Evolutionary conservation across 2,113 vertebrate species (phyloP).

Genomic region (Thunnus maccoyii): DNA sequence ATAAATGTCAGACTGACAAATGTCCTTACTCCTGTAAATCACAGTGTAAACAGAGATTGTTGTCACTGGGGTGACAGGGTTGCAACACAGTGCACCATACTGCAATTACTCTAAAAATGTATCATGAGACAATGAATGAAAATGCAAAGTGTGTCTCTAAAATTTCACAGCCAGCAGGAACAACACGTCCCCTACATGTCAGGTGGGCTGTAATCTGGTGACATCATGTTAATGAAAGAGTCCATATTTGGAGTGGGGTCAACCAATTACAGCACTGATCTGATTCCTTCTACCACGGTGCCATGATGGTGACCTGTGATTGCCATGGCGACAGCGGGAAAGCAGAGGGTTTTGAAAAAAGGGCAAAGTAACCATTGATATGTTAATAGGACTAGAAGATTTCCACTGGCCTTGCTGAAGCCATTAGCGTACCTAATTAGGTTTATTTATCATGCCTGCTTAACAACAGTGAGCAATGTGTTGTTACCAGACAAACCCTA

Average conservation of each 20-base stretch:
- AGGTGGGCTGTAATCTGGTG: conserved; percentile 43
- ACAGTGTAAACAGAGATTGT: conserved; percentile 23
- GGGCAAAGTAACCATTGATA: conserved; percentile 66
- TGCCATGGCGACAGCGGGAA: conserved; percentile 53
- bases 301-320: conserved; percentile 71
- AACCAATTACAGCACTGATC: conserved; percentile 71
- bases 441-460: conserved; percentile 74
- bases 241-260: conserved; percentile 43
- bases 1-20: conserved; percentile 44
- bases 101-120: conserved; percentile 8
- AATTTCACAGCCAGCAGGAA: conserved; percentile 3
- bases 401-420: conserved; percentile 68
- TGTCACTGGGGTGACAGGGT: background rate
- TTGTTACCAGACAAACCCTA: conserved; percentile 58
- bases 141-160: background rate
- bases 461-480: conserved; percentile 51
- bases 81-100: too few relatives aligned
- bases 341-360: conserved; percentile 13
- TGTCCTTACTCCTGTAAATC: conserved; percentile 24
- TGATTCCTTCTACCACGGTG: conserved; percentile 85
- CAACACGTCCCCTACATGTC: conserved; percentile 12
- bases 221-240: conserved; percentile 52
- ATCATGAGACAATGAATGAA: background rate
- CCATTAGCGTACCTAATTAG: conserved; percentile 71
- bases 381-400: conserved; percentile 75